Evolutionary conservation across 2,113 vertebrate species (phyloP), one percentile per base, ranked within the genome.

Genomic region (Probosciger aterrimus): DNA sequence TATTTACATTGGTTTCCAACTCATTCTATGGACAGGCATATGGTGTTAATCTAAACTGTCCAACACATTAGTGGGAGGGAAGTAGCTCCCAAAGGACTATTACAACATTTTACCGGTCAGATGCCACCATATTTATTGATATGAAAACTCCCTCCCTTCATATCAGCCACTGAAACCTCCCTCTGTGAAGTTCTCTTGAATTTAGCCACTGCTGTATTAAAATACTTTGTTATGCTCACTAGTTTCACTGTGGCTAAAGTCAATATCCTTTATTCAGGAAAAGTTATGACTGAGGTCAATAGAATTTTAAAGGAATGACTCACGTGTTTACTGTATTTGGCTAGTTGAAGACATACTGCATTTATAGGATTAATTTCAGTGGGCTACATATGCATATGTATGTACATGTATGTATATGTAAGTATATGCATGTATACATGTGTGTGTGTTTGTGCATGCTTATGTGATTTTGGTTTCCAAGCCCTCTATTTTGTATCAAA

Each of bases 341-440:
- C 80, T 82, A 39, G 47, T 50, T 71, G 62, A 86, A 65, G 28
- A 71, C 22, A 31, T 18, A 44, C 50, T 78, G 70, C 80, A 50
- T 75, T 84, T 97, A 94, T 83, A 86, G 62, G 75, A 69, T 73
- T 82, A 67, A 93, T 83, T 94, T 95, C 70, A 92, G 20, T 84
- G 47, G 59, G 83, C 24, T 86, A 55, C 2, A 15, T 31, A 18
- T 18, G 15, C 16, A 28, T 55, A 31, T 30, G 7, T 73, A 22
- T 7, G 13, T n/a, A 22, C 7, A 13, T 18, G 9, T 22, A 18
- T 7, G 5, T 44, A 33, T 52, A 47, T 10, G n/a, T 20, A 41
- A 30, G 3, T 62, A 37, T 43, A 18, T 6, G 19, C 18, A 59
- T 18, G 37, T 20, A 7, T 60, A 15, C 4, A 9, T 46, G 17